Conservation (phyloP, 2,888 invertebrate genomes). For the Drosophila cracens region DNA sequence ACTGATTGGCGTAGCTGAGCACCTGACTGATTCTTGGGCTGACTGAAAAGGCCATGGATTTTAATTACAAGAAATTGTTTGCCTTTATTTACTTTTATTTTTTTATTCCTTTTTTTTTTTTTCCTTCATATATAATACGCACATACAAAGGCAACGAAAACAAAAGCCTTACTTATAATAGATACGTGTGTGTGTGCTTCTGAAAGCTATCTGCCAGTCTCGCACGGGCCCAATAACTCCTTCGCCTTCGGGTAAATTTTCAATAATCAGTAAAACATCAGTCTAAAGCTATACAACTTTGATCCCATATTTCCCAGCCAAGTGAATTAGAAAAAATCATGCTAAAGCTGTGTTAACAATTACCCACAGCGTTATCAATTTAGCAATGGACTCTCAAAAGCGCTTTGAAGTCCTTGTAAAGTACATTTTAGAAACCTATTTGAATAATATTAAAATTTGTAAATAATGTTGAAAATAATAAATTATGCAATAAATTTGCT, state of each 20-base stretch:
- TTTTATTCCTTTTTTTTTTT: conserved; percentile 12
- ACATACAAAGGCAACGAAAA: conserved; percentile 49
- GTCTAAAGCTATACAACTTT: not conserved
- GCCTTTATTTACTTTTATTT: conserved; percentile 54
- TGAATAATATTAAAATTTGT: not conserved
- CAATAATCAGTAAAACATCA: not conserved
- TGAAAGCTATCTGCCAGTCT: not conserved
- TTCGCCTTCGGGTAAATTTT: not conserved
- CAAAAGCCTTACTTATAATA: conserved; percentile 56
- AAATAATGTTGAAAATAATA: not conserved
- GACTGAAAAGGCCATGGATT: conserved; percentile 79
- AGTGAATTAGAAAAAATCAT: not conserved
- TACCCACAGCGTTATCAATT: not conserved
- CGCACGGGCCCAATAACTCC: not conserved
- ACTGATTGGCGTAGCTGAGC: conserved; percentile 80
- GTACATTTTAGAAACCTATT: not conserved
- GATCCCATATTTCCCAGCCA: not conserved
- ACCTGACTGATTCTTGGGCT: conserved; percentile 72
- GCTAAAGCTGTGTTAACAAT: too few species aligned
- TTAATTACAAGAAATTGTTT: conserved; percentile 81
- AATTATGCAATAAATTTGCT: not conserved
- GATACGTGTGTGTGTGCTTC: conserved; percentile 13
- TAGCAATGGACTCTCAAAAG: not conserved
- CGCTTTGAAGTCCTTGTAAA: not conserved
- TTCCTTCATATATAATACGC: conserved; percentile 5